These are phyloP conservation scores for Dasypolia templi DNA, from an alignment of 2,888 invertebrate species.

Conservation along the genomic window DNA sequence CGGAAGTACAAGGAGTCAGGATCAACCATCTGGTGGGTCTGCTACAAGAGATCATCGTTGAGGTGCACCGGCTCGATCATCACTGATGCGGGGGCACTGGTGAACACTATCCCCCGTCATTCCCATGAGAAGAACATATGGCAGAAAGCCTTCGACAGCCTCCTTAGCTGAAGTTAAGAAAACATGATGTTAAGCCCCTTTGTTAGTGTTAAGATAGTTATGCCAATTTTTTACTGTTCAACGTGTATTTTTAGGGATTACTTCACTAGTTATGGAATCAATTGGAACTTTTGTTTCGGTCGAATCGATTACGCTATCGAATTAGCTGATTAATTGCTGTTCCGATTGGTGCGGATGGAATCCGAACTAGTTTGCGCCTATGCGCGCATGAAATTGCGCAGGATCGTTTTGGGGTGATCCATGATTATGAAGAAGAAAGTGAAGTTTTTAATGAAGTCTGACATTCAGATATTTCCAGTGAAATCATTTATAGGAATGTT, in stretches of 20 bases:
- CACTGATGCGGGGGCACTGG: slow-evolving; percentile 64
- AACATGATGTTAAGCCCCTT: background rate
- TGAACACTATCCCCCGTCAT: slow-evolving; percentile 63
- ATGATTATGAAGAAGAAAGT: too few species aligned
- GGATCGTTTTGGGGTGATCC: background rate
- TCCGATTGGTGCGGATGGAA: background rate
- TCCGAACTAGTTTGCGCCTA: background rate
- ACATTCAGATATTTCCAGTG: background rate
- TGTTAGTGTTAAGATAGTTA: background rate
- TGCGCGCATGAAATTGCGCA: background rate
- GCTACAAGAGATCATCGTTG: slow-evolving; percentile 68
- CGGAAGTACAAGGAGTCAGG: slow-evolving; percentile 65
- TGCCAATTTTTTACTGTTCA: slow-evolving; percentile 21
- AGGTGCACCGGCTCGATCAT: slow-evolving; percentile 70
- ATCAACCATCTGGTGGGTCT: slow-evolving; percentile 72
- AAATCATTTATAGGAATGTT: background rate
- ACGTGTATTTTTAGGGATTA: background rate
- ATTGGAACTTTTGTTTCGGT: background rate
- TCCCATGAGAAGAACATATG: slow-evolving; percentile 64
- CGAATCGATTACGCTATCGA: too few species aligned
- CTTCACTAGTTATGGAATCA: background rate
- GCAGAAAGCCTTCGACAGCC: slow-evolving; percentile 61
- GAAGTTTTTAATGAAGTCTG: background rate
- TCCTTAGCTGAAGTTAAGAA: slow-evolving; percentile 49
- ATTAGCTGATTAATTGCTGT: background rate